A percentile compares a stretch with the other conserved stretches of the same genome.
These are phyloP conservation scores for Synchiropus splendidus DNA, from an alignment of 2,113 vertebrate species.

Conservation along the genomic window DNA sequence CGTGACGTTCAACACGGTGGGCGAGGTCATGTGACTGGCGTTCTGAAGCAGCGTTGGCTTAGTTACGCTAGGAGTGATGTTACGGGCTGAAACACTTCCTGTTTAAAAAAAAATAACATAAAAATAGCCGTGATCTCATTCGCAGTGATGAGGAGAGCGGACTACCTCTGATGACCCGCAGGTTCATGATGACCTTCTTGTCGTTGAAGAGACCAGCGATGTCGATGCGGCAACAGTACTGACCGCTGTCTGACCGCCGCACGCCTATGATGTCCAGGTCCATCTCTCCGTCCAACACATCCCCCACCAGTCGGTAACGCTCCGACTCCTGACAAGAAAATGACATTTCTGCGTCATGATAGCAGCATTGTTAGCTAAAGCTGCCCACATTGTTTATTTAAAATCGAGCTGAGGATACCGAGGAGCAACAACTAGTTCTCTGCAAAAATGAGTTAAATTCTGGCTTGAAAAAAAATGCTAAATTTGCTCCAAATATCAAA, in stretches of 20 bases:
- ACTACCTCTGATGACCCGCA: slow-evolving; percentile 62
- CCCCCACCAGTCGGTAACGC: slow-evolving; percentile 60
- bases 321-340: slow-evolving; percentile 56
- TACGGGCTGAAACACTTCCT: slow-evolving; percentile 31
- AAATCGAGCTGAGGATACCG: too few species aligned
- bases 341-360: too few species aligned
- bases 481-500: too few species aligned
- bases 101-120: background rate
- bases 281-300: slow-evolving; percentile 64
- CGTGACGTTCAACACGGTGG: background rate
- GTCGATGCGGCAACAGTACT: slow-evolving; percentile 69
- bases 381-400: too few species aligned
- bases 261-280: slow-evolving; percentile 63
- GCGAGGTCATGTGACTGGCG: background rate
- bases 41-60: background rate
- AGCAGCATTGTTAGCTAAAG: too few species aligned
- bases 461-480: too few species aligned
- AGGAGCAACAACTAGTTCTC: too few species aligned
- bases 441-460: too few species aligned
- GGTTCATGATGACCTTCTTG: slow-evolving; percentile 65
- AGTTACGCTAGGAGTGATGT: slow-evolving; percentile 17
- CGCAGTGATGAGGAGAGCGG: background rate
- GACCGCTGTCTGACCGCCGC: slow-evolving; percentile 53
- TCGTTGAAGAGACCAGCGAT: slow-evolving; percentile 69
- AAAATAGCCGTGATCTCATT: background rate